Percentiles rank a stretch among this genome's conserved stretches.
phyloP scores from a whole-genome alignment of 2,113 vertebrate species.

The Anolis sagrei region DNA sequence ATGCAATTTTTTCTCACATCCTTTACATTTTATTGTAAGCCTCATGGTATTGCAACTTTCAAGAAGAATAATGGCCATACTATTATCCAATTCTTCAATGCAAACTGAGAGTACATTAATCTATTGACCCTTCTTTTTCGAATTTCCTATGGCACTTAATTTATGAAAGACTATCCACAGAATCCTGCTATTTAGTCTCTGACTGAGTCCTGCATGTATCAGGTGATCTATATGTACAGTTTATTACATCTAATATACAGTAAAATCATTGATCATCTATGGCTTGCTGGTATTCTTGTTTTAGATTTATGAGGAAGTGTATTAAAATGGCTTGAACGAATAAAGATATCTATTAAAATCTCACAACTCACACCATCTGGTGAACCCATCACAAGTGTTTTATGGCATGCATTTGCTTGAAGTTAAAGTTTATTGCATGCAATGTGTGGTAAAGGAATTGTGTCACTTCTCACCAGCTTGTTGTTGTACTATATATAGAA shows the following conservation, averaged over 20 bases:
- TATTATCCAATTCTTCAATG: constrained; percentile 33
- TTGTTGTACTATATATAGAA: constrained; percentile 37
- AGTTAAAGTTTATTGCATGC: constrained; percentile 64
- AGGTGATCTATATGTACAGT: constrained; percentile 35
- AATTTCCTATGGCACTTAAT: constrained; percentile 47
- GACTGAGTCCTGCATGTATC: constrained; percentile 26
- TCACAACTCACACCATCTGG: constrained; percentile 60
- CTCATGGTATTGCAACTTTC: not conserved
- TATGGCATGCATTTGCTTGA: constrained; percentile 65
- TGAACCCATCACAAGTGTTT: constrained; percentile 59
- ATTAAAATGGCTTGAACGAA: constrained; percentile 46
- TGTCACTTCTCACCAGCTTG: constrained; percentile 56
- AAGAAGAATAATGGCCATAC: constrained; percentile 41
- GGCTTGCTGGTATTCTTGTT: constrained; percentile 51
- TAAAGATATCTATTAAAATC: constrained; percentile 60
- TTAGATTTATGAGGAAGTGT: constrained; percentile 50
- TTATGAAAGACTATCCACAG: constrained; percentile 40
- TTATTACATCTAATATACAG: constrained; percentile 54
- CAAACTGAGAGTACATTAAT: constrained; percentile 45
- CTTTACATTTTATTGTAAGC: constrained; percentile 17
- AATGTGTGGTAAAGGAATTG: constrained; percentile 62
- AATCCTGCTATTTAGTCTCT: constrained; percentile 7
- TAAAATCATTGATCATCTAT: constrained; percentile 46
- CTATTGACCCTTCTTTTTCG: constrained; percentile 31
- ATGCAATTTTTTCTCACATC: constrained; percentile 16